Percentiles rank a stretch among this genome's conserved stretches.
These are phyloP conservation scores for Ferrisia virgata DNA, from an alignment of 2,888 invertebrate genomes.

Conservation along the genomic window DNA sequence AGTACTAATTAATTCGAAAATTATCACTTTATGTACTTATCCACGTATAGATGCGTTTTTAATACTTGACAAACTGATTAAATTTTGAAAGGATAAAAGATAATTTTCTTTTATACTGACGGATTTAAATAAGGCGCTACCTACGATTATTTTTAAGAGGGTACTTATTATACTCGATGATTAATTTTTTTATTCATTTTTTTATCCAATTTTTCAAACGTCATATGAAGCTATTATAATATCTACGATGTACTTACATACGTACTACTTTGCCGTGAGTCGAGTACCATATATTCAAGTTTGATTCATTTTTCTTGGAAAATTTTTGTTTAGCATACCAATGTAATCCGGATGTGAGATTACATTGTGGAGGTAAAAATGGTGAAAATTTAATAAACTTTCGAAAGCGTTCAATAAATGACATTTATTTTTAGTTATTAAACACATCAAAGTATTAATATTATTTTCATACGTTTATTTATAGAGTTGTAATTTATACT, in stretches of 20 bases:
- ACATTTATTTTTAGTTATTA: no score
- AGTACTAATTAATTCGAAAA: neutral
- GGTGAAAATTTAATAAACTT: no score
- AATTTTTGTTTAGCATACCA: no score
- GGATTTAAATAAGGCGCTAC: neutral
- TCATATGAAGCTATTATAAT: neutral
- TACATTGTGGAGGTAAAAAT: no score
- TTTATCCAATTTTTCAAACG: neutral
- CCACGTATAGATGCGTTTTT: neutral
- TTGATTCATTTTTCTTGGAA: no score
- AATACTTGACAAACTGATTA: neutral
- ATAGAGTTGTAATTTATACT: no score
- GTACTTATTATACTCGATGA: neutral
- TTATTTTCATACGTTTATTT: no score
- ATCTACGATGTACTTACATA: no score
- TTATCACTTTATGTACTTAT: neutral
- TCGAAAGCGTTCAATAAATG: no score
- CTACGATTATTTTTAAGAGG: neutral
- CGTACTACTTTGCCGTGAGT: neutral
- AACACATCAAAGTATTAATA: no score
- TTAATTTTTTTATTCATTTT: neutral
- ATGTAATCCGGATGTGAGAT: no score
- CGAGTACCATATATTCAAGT: no score
- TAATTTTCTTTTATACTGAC: neutral
- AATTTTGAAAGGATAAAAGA: neutral